Evolutionary conservation across 2,888 invertebrate species (phyloP), one percentile per base, ranked within the genome.

Genomic region (Craniophora ligustri): DNA sequence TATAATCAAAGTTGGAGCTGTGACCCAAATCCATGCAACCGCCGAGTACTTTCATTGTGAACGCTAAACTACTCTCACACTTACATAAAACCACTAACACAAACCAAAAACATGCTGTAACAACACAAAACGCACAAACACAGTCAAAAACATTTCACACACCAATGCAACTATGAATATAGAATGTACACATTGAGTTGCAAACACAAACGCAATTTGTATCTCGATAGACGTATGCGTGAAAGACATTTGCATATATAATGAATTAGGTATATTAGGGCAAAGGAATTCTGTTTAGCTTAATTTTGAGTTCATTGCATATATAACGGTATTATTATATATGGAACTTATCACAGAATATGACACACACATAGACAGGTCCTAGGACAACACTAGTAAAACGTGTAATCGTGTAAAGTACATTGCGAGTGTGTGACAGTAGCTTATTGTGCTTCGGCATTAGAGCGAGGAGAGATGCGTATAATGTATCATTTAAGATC

Each of bases 21-120:
- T 92, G 92, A 93, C 92, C 92, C 85, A 92, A 92, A 92, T 93
- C 90, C 88, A 78, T 84, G 90, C 91, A 91, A 91, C 89, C 85
- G 86, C 81, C 87, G 84, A 86, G 89, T 92, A 91, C 92, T 92
- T 92, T 92, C 92, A 92, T 92, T 93, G 92, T 92, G 88, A 89
- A 89, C 87, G 87, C 86, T 87, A 82, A 85, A 87, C 82, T 82
- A 84, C 82, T 73, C 86, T 74, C 82, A 81, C 85, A 87, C 81
- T 73, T 51, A 63, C 64, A 72, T 57, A 49, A 50, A 57, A 50
- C 58, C 61, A 76, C 76, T 10, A 67, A 77, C 73, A 82, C 79
- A 62, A 40, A 54, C 59, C 41, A 49, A 67, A 51, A 64, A 56
- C 35, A 53, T 39, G 47, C 51, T 55, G 58, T 61, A 60, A 49